These are phyloP conservation scores for Uropsilus gracilis DNA, from an alignment of 2,113 vertebrate species.

Conservation along the genomic window DNA sequence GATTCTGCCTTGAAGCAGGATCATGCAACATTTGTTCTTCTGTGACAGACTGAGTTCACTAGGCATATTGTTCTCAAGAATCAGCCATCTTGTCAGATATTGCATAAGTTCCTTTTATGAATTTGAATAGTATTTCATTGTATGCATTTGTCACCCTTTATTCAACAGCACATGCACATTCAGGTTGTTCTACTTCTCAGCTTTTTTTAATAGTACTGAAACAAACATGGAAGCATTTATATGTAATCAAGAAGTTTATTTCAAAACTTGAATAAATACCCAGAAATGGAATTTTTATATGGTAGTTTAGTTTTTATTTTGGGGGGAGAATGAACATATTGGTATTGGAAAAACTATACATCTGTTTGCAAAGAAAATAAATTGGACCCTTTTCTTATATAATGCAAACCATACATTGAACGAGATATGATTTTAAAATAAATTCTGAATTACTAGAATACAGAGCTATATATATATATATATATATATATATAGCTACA, in stretches of 20 bases:
- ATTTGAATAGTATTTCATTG: too few species aligned
- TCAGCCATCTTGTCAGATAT: background rate
- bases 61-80: background rate
- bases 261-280: too few species aligned
- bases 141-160: too few species aligned
- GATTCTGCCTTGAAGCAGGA: background rate
- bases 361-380: background rate
- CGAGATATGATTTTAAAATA: background rate
- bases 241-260: too few species aligned
- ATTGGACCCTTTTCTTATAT: background rate
- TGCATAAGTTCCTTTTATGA: too few species aligned
- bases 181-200: too few species aligned
- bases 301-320: background rate
- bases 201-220: too few species aligned
- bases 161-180: too few species aligned
- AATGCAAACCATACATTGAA: background rate
- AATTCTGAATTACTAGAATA: background rate
- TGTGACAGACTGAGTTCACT: background rate
- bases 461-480: background rate
- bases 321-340: too few species aligned
- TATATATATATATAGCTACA: background rate
- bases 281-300: background rate
- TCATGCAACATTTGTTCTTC: background rate
- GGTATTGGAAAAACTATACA: background rate
- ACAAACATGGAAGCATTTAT: too few species aligned